phyloP scores from a whole-genome alignment of 2,888 invertebrate genomes.

The Callosobruchus maculatus region DNA sequence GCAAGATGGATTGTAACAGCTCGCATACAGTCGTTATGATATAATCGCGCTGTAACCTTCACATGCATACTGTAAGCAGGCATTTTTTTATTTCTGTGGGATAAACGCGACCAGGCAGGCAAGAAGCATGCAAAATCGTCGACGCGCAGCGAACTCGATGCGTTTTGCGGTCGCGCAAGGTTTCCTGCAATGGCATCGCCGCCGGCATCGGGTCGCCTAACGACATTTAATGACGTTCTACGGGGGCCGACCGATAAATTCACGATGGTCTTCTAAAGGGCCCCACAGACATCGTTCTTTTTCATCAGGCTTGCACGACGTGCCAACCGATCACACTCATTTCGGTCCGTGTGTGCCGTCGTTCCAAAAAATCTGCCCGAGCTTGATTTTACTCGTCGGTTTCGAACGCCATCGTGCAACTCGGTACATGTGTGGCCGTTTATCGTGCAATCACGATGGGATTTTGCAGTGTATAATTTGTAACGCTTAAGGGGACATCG shows the following conservation, averaged over 20 bases:
- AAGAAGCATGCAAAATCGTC: neutral
- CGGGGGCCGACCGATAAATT: neutral
- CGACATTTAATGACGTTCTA: neutral
- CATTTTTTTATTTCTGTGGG: neutral
- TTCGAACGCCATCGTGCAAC: no score
- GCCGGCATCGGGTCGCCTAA: neutral
- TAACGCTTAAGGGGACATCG: no score
- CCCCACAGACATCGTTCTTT: no score
- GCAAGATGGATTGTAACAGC: neutral
- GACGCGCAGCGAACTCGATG: neutral
- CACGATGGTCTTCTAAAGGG: no score
- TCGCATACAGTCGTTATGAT: neutral
- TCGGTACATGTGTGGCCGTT: no score
- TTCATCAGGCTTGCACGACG: no score
- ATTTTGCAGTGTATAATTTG: no score
- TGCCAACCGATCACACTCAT: no score
- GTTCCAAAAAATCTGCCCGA: no score
- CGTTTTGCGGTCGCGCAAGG: neutral
- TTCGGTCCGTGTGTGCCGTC: no score
- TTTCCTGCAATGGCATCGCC: neutral
- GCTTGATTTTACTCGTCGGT: no score
- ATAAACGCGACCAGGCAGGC: neutral
- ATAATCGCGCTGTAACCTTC: neutral
- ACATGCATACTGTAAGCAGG: neutral
- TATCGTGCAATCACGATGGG: no score